These are phyloP conservation scores for Syngnathoides biaculeatus DNA, from an alignment of 2,113 vertebrate species.

Conservation along the genomic window DNA sequence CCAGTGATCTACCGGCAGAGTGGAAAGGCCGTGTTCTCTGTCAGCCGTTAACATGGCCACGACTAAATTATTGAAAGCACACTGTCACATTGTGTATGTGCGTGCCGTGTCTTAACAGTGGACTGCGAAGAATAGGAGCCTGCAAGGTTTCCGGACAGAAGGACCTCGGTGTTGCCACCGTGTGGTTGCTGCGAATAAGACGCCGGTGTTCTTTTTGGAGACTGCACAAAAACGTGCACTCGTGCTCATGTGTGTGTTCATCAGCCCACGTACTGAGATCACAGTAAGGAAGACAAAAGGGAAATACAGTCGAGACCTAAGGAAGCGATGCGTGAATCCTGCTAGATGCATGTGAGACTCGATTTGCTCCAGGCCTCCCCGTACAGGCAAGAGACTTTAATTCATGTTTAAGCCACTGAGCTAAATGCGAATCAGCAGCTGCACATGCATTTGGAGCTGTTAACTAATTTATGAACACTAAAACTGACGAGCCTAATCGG, in stretches of 20 bases:
- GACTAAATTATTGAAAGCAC: constrained; percentile 70
- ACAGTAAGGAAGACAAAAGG: not conserved
- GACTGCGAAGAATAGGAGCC: constrained; percentile 7
- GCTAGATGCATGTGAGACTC: not conserved
- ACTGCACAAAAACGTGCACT: constrained; percentile 14
- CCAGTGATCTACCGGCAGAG: constrained; percentile 48
- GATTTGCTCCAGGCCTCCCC: not conserved
- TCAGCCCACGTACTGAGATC: not conserved
- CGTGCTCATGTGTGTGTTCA: not conserved
- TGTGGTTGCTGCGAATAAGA: constrained; percentile 50
- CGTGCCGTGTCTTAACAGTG: constrained; percentile 8
- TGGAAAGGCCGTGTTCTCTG: constrained; percentile 61
- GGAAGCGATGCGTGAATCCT: not conserved
- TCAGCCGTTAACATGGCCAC: constrained; percentile 65
- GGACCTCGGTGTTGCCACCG: constrained; percentile 64
- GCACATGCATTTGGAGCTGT: not conserved
- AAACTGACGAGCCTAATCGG: not conserved
- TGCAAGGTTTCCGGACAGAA: constrained; percentile 32
- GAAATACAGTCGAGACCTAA: not conserved
- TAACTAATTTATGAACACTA: not conserved
- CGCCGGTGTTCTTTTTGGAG: not conserved
- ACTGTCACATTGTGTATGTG: constrained; percentile 55
- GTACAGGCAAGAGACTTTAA: not conserved
- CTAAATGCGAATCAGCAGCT: not conserved
- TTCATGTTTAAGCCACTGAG: not conserved